These are phyloP conservation scores for Panagrolaimus sp. DNA, from an alignment of 1,140 invertebrate genomes.

Conservation along the genomic window DNA sequence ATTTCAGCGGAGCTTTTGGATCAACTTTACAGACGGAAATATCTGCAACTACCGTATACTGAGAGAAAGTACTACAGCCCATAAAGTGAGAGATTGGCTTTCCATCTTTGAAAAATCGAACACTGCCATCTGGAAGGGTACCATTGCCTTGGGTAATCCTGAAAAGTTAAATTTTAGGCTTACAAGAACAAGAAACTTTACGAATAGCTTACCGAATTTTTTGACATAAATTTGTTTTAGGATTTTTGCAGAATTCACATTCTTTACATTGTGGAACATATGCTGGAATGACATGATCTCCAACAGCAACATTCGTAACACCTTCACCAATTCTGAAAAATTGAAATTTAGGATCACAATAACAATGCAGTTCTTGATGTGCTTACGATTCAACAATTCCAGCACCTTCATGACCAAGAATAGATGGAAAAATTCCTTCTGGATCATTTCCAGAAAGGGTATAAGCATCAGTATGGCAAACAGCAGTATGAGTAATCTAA, in stretches of 20 bases:
- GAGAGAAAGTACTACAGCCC: slow-evolving; percentile 92
- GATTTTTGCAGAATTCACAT: slow-evolving; percentile 90
- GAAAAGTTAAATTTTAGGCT: slow-evolving; percentile 24
- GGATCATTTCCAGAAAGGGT: slow-evolving; percentile 81
- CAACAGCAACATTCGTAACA: slow-evolving; percentile 62
- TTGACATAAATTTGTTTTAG: slow-evolving; percentile 91
- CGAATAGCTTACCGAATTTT: slow-evolving; percentile 70
- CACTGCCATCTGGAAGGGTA: slow-evolving; percentile 90
- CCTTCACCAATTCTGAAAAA: slow-evolving; percentile 53
- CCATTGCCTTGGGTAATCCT: slow-evolving; percentile 63
- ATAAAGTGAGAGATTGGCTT: slow-evolving; percentile 87
- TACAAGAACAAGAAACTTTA: not conserved
- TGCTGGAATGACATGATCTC: slow-evolving; percentile 90
- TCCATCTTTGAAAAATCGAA: slow-evolving; percentile 80
- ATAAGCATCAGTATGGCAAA: slow-evolving; percentile 97
- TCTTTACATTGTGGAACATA: slow-evolving; percentile 93
- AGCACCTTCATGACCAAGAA: slow-evolving; percentile 86
- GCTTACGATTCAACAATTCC: slow-evolving; percentile 86
- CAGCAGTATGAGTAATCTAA: slow-evolving; percentile 75
- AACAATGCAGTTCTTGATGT: no score
- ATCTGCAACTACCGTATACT: slow-evolving; percentile 95
- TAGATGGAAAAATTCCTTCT: slow-evolving; percentile 84
- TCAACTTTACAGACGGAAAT: slow-evolving; percentile 80
- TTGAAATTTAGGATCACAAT: no score
- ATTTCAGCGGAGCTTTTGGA: slow-evolving; percentile 74